phyloP scores from a whole-genome alignment of 2,113 vertebrate genomes.

The Sigmodon hispidus region DNA sequence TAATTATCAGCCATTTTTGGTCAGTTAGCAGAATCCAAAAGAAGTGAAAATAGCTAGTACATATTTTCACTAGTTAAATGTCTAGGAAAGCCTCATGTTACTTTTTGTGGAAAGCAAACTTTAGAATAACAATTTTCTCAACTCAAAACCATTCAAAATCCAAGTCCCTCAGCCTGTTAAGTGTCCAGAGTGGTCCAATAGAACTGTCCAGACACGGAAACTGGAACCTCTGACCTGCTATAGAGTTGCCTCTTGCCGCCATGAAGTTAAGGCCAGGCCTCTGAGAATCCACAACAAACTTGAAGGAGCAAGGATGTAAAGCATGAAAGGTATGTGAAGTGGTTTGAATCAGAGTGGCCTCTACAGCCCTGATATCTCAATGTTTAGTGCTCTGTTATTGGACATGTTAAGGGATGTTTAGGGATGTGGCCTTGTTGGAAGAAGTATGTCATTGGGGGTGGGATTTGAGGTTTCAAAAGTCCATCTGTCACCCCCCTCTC shows the following conservation, averaged over 20 bases:
- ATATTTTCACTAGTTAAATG: not conserved
- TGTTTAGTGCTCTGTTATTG: not conserved
- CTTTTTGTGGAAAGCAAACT: not conserved
- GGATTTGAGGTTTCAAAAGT: not conserved
- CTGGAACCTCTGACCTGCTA: not conserved
- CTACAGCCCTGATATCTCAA: not conserved
- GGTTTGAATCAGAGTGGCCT: not conserved
- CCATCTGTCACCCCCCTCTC: not conserved
- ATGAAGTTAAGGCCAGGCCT: not conserved
- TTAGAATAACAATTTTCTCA: not conserved
- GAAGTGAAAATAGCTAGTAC: not conserved
- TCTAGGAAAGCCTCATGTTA: not conserved
- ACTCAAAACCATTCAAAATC: not conserved
- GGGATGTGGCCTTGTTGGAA: not conserved
- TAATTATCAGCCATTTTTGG: not conserved
- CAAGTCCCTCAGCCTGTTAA: not conserved
- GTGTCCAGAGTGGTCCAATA: not conserved
- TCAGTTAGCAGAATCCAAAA: constrained; percentile 26
- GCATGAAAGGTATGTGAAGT: not conserved
- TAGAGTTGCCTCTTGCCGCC: not conserved
- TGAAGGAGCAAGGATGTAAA: not conserved
- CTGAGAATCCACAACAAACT: not conserved
- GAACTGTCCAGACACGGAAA: not conserved
- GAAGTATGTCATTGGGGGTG: not conserved
- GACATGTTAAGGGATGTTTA: not conserved